phyloP scores from a whole-genome alignment of 2,797 vertebrate species.

The Luscinia luscinia region DNA sequence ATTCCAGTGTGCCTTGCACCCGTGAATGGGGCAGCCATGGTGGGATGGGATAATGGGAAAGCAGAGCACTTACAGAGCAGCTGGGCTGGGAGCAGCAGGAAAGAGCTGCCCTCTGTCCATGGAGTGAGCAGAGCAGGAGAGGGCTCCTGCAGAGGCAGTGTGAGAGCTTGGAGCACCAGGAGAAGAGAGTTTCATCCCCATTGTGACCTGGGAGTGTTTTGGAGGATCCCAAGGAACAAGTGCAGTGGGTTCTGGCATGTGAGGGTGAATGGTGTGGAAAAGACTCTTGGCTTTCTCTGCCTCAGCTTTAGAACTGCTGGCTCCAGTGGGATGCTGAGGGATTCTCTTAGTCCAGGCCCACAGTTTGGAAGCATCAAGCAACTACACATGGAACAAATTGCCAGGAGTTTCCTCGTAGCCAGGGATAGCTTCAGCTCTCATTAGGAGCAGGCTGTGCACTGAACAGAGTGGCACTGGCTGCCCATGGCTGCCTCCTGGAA shows the following conservation, averaged over 20 bases:
- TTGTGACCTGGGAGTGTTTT: constrained; percentile 22
- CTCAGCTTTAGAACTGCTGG: not conserved
- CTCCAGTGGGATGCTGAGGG: not conserved
- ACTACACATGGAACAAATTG: not conserved
- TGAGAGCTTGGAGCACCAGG: not conserved
- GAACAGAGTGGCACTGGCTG: accelerated
- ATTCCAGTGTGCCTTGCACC: not conserved
- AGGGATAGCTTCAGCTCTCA: not conserved
- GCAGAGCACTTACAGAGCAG: not conserved
- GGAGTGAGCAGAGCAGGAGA: not conserved
- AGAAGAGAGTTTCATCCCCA: not conserved
- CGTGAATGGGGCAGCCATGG: not conserved
- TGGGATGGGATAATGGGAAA: not conserved
- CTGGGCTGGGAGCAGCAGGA: not conserved
- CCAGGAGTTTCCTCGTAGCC: not conserved
- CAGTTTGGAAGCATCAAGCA: not conserved
- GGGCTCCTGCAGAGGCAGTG: not conserved
- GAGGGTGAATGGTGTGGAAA: not conserved
- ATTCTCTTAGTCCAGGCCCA: not conserved
- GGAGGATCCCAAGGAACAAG: constrained; percentile 21
- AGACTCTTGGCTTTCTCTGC: not conserved
- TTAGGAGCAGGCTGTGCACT: accelerated
- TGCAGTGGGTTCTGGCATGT: not conserved
- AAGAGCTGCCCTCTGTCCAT: not conserved
- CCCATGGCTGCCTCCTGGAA: not conserved